Base-by-base conservation (phyloP, 2,888 invertebrate genomes). In the Gortyna flavago region DNA sequence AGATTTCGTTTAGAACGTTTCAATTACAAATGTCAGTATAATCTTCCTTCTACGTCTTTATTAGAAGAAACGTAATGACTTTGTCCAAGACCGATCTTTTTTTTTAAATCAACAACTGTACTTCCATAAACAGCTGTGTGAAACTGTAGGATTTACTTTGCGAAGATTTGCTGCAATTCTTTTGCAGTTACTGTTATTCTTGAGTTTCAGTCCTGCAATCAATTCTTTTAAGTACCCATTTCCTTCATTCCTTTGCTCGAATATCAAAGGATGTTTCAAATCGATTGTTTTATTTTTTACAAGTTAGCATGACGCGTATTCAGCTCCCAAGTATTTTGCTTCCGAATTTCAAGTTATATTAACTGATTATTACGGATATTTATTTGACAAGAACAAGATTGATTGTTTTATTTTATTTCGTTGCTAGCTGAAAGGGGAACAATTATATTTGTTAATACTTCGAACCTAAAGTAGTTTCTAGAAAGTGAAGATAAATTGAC, bases 241-340 rank as follows among this genome's bases (percentile, higher is more conserved):
- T 82, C 29, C 51, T 67, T 38, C 0, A n/a, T 38, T 51, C 54
- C n/a, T 38, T 29, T 62, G 29, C 48, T 72, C 0, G 41, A 61
- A 66, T 68, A 75, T 16, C 2, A 79, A 21, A 66, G 21, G n/a
- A 32, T 59, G 61, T 70, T 83, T 59, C n/a, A 54, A 59, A 77
- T 80, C 51, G 72, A 80, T 81, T 84, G 74, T 67, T 79, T 65
- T 83, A 85, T 80, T 69, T 85, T 84, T 86, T 80, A 77, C 73
- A 44, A 81, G 67, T 79, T 81, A 41, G 86, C 83, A 85, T 86
- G 87, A 83, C 85, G 64, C 48, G 44, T 73, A 32, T 62, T 54
- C 57, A 54, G 65, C 35, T 41, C 9, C 54, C 25, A 64, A 77
- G 51, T 70, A 73, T 73, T 80, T 70, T 44, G 41, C 68, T 69